phyloP scores from a whole-genome alignment of 2,888 invertebrate genomes.

The Meloe dianella region DNA sequence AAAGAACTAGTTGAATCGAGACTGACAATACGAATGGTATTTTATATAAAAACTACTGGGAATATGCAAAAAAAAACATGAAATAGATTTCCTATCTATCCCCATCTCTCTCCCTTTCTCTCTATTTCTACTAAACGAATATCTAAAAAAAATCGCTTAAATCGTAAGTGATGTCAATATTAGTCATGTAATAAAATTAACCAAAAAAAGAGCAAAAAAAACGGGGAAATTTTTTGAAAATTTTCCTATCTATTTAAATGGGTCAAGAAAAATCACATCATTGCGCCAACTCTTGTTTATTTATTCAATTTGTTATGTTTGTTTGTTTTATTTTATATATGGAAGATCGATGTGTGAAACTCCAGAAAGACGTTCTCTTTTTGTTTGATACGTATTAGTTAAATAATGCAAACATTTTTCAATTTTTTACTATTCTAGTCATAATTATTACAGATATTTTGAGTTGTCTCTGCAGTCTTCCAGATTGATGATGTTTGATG shows the following conservation, averaged over 20 bases:
- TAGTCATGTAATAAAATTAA: neutral
- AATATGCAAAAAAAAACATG: neutral
- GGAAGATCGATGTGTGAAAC: neutral
- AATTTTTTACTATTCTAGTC: no score
- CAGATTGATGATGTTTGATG: neutral
- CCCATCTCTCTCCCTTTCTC: neutral
- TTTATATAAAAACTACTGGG: conserved; percentile 29
- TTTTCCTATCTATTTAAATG: neutral
- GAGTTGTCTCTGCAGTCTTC: neutral
- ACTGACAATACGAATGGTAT: conserved; percentile 50
- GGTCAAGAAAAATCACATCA: neutral
- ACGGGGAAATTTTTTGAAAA: neutral
- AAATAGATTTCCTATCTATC: neutral
- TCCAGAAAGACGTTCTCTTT: neutral
- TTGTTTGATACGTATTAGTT: no score
- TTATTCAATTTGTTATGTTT: no score
- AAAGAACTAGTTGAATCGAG: conserved; percentile 42
- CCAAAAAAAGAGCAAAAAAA: neutral
- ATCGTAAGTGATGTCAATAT: conserved; percentile 7
- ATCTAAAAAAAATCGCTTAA: neutral
- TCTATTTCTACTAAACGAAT: conserved; percentile 2
- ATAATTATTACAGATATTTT: neutral
- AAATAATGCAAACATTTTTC: neutral
- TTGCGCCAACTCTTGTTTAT: neutral
- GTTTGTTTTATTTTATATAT: neutral